These are phyloP conservation scores for Ambastaia sidthimunki DNA, from an alignment of 2,797 vertebrate genomes.

Conservation along the genomic window DNA sequence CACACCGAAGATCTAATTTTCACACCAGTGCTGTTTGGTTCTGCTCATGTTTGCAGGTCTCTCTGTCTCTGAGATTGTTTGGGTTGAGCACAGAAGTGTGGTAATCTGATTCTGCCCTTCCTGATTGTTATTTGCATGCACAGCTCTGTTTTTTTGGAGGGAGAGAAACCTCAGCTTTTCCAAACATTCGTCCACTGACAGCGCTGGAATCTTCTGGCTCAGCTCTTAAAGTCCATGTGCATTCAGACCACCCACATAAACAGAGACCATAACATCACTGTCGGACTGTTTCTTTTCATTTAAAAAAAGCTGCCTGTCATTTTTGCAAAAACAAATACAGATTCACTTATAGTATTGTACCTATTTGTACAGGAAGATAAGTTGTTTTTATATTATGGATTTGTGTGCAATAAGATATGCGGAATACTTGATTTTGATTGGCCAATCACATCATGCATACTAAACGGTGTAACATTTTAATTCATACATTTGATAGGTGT, in stretches of 20 bases:
- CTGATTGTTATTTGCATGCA: slow-evolving; percentile 77
- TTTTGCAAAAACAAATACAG: not conserved
- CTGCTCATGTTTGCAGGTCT: slow-evolving; percentile 48
- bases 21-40: slow-evolving; percentile 42
- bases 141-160: slow-evolving; percentile 48
- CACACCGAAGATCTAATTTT: slow-evolving; percentile 21
- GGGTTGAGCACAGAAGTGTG: slow-evolving; percentile 28
- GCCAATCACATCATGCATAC: not conserved
- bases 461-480: no score
- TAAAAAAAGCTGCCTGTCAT: not conserved
- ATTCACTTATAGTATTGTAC: not conserved
- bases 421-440: no score
- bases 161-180: slow-evolving; percentile 53
- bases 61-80: slow-evolving; percentile 56
- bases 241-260: slow-evolving; percentile 16
- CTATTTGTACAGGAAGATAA: no score
- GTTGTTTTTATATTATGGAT: not conserved
- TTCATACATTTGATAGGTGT: no score
- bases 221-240: not conserved
- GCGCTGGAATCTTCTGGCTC: not conserved
- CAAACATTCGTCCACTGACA: slow-evolving; percentile 28
- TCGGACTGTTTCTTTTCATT: not conserved
- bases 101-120: slow-evolving; percentile 76
- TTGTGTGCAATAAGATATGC: no score
- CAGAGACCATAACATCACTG: not conserved